A percentile compares a stretch with the other conserved stretches of the same genome.
Evolutionary conservation across 1,140 invertebrate species (phyloP).

Genomic region (Onthophagus taurus): DNA sequence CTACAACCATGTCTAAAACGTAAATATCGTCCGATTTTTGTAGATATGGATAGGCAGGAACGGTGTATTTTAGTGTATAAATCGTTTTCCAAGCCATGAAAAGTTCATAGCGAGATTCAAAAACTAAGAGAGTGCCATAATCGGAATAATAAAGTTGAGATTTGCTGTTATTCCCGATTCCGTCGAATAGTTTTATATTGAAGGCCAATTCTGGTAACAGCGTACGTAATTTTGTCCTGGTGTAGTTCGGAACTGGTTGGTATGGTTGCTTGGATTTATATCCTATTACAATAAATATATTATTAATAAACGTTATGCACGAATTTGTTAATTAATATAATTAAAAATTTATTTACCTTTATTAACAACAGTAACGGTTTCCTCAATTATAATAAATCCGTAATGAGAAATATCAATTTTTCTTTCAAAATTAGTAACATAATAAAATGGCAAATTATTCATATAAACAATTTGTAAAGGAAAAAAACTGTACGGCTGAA

Average conservation of each 20-base stretch:
- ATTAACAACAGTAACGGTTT: slow-evolving; percentile 13
- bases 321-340: too few relatives aligned
- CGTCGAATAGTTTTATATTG: slow-evolving; percentile 11
- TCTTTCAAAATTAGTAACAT: slow-evolving; percentile 9
- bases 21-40: neutral
- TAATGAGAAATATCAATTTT: slow-evolving; percentile 16
- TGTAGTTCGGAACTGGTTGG: too few relatives aligned
- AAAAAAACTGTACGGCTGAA: neutral
- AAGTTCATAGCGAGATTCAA: slow-evolving; percentile 12
- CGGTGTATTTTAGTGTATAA: slow-evolving; percentile 7
- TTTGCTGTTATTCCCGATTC: slow-evolving; percentile 13
- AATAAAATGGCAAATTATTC: neutral
- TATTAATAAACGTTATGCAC: too few relatives aligned
- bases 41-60: slow-evolving; percentile 10
- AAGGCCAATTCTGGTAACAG: slow-evolving; percentile 6
- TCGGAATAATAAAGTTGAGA: neutral
- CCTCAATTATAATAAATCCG: slow-evolving; percentile 15
- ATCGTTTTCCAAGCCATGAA: slow-evolving; percentile 11
- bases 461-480: slow-evolving; percentile 1
- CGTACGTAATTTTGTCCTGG: too few relatives aligned
- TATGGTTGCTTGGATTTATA: neutral
- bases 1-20: slow-evolving; percentile 6
- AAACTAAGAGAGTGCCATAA: slow-evolving; percentile 7
- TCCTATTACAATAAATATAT: too few relatives aligned
- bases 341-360: slow-evolving; percentile 12